phyloP scores from a whole-genome alignment of 2,797 vertebrate genomes.

The Hyperoplus immaculatus region DNA sequence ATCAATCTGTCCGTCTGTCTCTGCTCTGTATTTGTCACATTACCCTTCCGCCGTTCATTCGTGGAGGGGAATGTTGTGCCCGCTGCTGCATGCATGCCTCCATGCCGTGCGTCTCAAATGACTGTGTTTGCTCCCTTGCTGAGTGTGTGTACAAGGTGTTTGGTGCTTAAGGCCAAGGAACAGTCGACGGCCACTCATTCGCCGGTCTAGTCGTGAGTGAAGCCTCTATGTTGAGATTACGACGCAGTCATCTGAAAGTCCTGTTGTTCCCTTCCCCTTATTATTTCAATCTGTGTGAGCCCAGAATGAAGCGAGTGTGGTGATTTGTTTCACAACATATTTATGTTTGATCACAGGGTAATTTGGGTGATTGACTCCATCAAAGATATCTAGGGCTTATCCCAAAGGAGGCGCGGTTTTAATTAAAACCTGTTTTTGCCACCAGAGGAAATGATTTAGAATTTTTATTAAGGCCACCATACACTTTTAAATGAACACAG shows the following conservation, averaged over 20 bases:
- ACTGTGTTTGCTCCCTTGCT: conserved; percentile 15
- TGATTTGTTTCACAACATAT: background rate
- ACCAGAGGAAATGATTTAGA: conserved; percentile 67
- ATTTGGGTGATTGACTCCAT: conserved; percentile 75
- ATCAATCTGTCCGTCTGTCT: conserved; percentile 55
- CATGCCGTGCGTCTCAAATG: conserved; percentile 20
- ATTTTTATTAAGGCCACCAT: conserved; percentile 71
- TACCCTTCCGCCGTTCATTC: conserved; percentile 2
- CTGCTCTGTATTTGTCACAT: conserved; percentile 26
- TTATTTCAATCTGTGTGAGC: conserved; percentile 3
- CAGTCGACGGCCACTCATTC: background rate
- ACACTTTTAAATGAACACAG: conserved; percentile 38
- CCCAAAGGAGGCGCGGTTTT: conserved; percentile 69
- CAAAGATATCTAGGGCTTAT: conserved; percentile 74
- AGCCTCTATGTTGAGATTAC: background rate
- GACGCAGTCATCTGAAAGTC: background rate
- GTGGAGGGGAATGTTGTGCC: conserved; percentile 21
- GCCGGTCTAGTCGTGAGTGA: conserved; percentile 5
- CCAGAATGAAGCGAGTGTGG: conserved; percentile 7
- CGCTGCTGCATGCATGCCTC: conserved; percentile 42
- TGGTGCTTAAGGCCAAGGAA: conserved; percentile 42
- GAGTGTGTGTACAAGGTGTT: conserved; percentile 33
- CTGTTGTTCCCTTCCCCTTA: background rate
- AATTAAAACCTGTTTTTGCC: conserved; percentile 77
- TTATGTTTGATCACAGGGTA: conserved; percentile 48